phyloP scores from a whole-genome alignment of 2,113 vertebrate species.

The Phyllostomus hastatus region DNA sequence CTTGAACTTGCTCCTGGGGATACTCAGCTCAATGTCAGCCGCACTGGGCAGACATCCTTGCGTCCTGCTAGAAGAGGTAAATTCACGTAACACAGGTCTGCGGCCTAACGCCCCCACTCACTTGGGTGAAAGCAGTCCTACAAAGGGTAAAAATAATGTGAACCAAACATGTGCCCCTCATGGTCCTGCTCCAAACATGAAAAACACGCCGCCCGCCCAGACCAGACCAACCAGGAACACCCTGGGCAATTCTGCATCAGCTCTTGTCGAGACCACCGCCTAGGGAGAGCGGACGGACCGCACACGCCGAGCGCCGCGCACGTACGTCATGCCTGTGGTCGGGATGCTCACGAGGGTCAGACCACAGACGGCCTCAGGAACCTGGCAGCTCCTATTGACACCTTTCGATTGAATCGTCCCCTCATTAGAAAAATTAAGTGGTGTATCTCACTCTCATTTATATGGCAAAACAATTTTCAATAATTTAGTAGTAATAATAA shows the following conservation, averaged over 20 bases:
- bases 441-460: neutral
- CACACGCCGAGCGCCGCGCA: rapidly evolving
- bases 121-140: too few species aligned
- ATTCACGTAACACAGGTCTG: too few species aligned
- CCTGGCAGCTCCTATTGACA: neutral
- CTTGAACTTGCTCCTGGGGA: too few species aligned
- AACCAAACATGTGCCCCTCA: neutral
- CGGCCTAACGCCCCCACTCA: neutral
- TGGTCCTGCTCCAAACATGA: neutral
- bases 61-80: neutral
- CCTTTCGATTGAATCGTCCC: neutral
- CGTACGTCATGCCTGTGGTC: neutral
- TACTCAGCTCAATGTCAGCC: too few species aligned
- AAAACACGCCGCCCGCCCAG: neutral
- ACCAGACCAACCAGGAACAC: neutral
- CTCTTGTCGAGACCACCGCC: neutral
- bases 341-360: neutral
- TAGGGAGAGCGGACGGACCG: rapidly evolving
- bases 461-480: neutral
- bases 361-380: neutral
- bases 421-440: neutral
- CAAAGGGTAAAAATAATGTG: neutral
- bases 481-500: neutral
- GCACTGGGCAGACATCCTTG: rapidly evolving
- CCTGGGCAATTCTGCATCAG: neutral